Evolutionary conservation across 2,888 invertebrate species (phyloP).

Genomic region (Drosophila silvestris): DNA sequence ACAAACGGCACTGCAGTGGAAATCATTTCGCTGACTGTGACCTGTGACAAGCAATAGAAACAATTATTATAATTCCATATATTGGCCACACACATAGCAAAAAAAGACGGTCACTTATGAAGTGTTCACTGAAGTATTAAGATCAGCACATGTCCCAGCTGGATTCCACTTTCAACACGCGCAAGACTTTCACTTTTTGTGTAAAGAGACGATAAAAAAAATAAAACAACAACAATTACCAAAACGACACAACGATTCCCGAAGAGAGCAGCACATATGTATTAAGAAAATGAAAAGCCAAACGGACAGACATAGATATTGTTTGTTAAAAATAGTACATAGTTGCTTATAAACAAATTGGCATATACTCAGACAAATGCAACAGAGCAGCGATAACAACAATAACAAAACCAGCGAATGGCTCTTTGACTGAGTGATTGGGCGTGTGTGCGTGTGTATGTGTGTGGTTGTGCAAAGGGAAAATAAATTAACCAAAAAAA

Average conservation of each 20-base stretch:
- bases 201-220: constrained; percentile 58
- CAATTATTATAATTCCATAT: constrained; percentile 13
- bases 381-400: constrained; percentile 49
- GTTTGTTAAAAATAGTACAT: constrained; percentile 36
- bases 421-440: constrained; percentile 30
- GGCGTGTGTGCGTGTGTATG: constrained; percentile 21
- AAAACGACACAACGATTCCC: constrained; percentile 52
- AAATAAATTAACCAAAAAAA: constrained; percentile 53
- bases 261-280: constrained; percentile 45
- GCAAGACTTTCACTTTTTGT: constrained; percentile 70
- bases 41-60: constrained; percentile 48
- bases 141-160: constrained; percentile 25
- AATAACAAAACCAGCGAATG: constrained; percentile 50
- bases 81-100: constrained; percentile 10
- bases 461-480: constrained; percentile 32
- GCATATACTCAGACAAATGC: constrained; percentile 33
- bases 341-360: constrained; percentile 40
- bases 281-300: constrained; percentile 45
- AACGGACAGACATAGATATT: constrained; percentile 28
- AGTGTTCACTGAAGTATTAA: constrained; percentile 13
- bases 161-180: constrained; percentile 28
- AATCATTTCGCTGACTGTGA: constrained; percentile 45
- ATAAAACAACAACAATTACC: constrained; percentile 65
- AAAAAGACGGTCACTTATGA: constrained; percentile 13
- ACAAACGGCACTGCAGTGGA: constrained; percentile 59